phyloP scores from a whole-genome alignment of 2,113 vertebrate genomes.

The Cottus gobio region DNA sequence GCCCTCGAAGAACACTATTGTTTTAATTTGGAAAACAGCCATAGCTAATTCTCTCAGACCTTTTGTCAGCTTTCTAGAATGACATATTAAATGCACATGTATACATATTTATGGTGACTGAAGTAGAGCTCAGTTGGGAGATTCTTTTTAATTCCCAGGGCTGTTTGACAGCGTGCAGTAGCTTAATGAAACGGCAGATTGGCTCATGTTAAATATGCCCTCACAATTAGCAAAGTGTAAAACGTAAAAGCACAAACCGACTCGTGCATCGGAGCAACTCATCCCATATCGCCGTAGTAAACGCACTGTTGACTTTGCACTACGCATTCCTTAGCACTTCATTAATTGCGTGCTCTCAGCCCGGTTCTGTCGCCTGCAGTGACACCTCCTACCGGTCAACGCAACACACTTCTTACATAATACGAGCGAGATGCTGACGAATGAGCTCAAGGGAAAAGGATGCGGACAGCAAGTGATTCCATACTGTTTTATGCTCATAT shows the following conservation, averaged over 20 bases:
- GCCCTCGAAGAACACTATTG: neutral
- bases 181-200: neutral
- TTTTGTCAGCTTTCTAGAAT: conserved; percentile 14
- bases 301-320: conserved; percentile 59
- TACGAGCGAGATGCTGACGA: too few species aligned
- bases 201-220: conserved; percentile 10
- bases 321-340: conserved; percentile 30
- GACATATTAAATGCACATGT: conserved; percentile 24
- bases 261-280: neutral
- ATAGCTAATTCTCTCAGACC: conserved; percentile 34
- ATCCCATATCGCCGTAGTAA: neutral
- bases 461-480: neutral
- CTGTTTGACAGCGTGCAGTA: conserved; percentile 55
- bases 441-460: conserved; percentile 1
- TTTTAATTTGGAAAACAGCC: conserved; percentile 60
- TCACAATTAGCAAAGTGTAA: conserved; percentile 3
- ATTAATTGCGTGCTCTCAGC: neutral
- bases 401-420: neutral
- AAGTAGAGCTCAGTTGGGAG: conserved; percentile 24
- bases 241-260: conserved; percentile 33
- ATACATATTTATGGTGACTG: conserved; percentile 15
- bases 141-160: conserved; percentile 1
- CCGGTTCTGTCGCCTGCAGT: neutral
- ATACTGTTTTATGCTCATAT: conserved; percentile 5
- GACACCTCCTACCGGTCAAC: neutral